Evolutionary conservation across 2,797 vertebrate genomes (phyloP).

Genomic region (Okamejei kenojei): DNA sequence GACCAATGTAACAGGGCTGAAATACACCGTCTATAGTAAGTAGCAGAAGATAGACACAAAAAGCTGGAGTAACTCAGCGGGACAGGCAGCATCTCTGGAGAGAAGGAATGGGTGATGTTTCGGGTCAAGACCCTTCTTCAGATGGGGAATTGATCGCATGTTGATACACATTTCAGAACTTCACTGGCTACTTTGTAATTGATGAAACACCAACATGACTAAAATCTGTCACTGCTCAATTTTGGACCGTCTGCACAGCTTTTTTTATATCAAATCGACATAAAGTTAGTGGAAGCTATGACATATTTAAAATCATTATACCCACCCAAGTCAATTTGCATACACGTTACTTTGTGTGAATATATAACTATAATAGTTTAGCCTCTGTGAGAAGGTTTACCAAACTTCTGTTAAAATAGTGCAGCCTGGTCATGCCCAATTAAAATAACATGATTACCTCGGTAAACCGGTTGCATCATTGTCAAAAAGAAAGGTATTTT

Average conservation of each 20-base stretch:
- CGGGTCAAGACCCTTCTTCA: no score
- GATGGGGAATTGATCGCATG: background rate
- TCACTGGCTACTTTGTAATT: background rate
- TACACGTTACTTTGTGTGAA: background rate
- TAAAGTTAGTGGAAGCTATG: background rate
- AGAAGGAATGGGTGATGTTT: no score
- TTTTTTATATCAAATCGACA: background rate
- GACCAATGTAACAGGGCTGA: no score
- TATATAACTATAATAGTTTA: background rate
- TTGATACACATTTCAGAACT: conserved; percentile 8
- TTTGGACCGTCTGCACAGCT: no score
- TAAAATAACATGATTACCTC: background rate
- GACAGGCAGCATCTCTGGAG: no score
- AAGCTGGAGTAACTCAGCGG: no score
- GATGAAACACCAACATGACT: background rate
- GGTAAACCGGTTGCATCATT: background rate
- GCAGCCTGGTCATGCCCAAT: background rate
- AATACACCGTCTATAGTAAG: no score
- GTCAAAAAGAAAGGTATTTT: background rate
- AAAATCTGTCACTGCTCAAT: background rate
- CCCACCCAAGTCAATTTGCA: background rate
- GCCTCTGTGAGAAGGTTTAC: background rate
- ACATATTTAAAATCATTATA: background rate
- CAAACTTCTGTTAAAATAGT: background rate
- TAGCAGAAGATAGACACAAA: no score